These are phyloP conservation scores for Pipistrellus kuhlii DNA, from an alignment of 2,797 vertebrate species.

Conservation along the genomic window DNA sequence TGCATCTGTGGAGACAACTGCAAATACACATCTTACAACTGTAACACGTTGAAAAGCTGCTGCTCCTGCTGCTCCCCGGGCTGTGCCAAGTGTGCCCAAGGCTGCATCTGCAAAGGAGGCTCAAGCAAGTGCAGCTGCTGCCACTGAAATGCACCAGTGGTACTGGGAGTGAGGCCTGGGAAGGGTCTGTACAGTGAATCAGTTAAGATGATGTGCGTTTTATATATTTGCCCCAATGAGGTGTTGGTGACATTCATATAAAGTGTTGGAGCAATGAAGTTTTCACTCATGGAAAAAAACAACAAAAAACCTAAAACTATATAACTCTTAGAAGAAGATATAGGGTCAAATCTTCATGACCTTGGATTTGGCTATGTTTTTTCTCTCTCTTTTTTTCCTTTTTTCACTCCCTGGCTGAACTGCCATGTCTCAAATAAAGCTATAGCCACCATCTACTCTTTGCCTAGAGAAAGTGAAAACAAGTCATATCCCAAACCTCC, in stretches of 20 bases:
- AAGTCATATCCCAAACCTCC: too few relatives aligned
- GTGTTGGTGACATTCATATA: constrained; percentile 62
- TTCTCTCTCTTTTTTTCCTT: too few relatives aligned
- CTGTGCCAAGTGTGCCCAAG: constrained; percentile 94
- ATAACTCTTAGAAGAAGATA: constrained; percentile 5
- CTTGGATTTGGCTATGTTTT: neutral
- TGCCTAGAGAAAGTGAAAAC: too few relatives aligned
- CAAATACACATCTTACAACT: constrained; percentile 93
- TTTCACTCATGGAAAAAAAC: neutral
- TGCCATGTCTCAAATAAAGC: too few relatives aligned
- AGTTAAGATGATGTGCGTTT: constrained; percentile 80
- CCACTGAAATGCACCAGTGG: constrained; percentile 84
- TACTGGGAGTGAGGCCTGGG: neutral
- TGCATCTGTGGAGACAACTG: constrained; percentile 94
- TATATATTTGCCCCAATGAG: constrained; percentile 79
- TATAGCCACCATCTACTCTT: too few relatives aligned
- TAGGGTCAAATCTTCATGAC: neutral
- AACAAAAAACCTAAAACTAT: neutral
- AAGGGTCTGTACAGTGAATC: neutral
- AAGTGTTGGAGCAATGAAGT: constrained; percentile 84
- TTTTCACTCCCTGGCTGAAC: too few relatives aligned
- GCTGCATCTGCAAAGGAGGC: constrained; percentile 94
- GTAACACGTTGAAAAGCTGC: constrained; percentile 92
- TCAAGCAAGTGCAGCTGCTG: constrained; percentile 93
- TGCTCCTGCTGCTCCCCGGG: constrained; percentile 92